phyloP scores from a whole-genome alignment of 1,140 invertebrate genomes.

The Caenorhabditis remanei region DNA sequence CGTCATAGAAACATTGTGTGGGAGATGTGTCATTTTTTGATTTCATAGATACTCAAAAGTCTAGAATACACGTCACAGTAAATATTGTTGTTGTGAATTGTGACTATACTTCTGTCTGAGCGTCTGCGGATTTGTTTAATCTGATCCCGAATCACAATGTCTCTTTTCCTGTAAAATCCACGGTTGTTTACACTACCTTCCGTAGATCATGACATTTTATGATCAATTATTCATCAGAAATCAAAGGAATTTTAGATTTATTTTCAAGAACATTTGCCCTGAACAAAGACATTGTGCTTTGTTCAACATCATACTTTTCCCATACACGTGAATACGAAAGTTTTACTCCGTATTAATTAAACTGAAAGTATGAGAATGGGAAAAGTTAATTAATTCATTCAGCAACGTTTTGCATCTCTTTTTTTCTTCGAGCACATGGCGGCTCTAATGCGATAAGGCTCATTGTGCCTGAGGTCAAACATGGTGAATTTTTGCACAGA shows the following conservation, averaged over 20 bases:
- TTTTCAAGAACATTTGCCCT: slow-evolving; percentile 24
- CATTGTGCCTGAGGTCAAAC: slow-evolving; percentile 43
- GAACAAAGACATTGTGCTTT: slow-evolving; percentile 8
- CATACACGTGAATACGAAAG: not conserved
- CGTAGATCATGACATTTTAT: not conserved
- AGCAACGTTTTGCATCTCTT: slow-evolving; percentile 15
- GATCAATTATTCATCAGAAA: not conserved
- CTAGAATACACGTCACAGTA: not conserved
- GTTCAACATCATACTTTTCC: not conserved
- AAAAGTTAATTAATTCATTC: not conserved
- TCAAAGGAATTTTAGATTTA: slow-evolving; percentile 9
- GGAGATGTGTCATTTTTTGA: too few species aligned
- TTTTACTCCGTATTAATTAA: slow-evolving; percentile 9
- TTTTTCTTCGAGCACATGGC: not conserved
- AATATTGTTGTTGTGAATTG: not conserved
- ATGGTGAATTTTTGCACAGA: not conserved
- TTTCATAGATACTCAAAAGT: not conserved
- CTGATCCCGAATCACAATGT: not conserved
- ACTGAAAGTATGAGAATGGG: not conserved
- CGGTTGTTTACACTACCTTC: not conserved
- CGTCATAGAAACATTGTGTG: not conserved
- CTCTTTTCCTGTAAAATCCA: not conserved
- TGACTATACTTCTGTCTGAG: not conserved
- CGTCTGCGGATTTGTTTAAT: not conserved
- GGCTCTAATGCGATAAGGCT: slow-evolving; percentile 24